phyloP scores from a whole-genome alignment of 2,888 invertebrate genomes.

The Melanostoma scalare region DNA sequence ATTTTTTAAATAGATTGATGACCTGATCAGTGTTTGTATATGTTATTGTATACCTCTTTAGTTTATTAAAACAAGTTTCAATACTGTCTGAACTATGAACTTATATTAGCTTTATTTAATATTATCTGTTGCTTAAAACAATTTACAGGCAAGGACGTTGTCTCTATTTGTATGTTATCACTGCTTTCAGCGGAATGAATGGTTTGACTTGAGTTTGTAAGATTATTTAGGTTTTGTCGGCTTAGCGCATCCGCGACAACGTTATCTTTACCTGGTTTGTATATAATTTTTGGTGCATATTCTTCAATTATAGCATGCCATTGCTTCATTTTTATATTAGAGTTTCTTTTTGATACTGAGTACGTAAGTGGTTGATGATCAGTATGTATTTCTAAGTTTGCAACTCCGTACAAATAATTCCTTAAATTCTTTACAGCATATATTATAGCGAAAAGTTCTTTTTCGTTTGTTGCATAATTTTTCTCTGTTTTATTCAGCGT shows the following conservation, averaged over 20 bases:
- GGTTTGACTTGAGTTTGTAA: not conserved
- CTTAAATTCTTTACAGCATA: too few relatives aligned
- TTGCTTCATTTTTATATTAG: constrained; percentile 41
- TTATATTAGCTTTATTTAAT: not conserved
- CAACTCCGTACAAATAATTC: too few relatives aligned
- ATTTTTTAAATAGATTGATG: constrained; percentile 10
- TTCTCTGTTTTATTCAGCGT: too few relatives aligned
- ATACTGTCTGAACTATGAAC: constrained; percentile 5
- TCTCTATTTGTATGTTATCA: not conserved
- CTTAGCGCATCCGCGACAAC: constrained; percentile 51
- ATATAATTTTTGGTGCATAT: constrained; percentile 74
- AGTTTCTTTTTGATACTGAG: too few relatives aligned
- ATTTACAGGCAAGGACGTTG: not conserved
- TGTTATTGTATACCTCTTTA: constrained; percentile 17
- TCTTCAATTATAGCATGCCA: constrained; percentile 78
- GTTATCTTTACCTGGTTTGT: constrained; percentile 69
- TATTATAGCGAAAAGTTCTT: too few relatives aligned
- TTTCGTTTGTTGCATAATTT: too few relatives aligned
- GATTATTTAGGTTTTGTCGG: constrained; percentile 24
- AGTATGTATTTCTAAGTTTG: too few relatives aligned
- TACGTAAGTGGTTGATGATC: too few relatives aligned
- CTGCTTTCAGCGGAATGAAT: constrained; percentile 6
- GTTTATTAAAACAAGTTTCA: not conserved
- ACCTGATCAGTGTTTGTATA: not conserved
- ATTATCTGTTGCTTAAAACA: constrained; percentile 15